phyloP scores from a whole-genome alignment of 1,140 invertebrate genomes.

The Lineus longissimus region DNA sequence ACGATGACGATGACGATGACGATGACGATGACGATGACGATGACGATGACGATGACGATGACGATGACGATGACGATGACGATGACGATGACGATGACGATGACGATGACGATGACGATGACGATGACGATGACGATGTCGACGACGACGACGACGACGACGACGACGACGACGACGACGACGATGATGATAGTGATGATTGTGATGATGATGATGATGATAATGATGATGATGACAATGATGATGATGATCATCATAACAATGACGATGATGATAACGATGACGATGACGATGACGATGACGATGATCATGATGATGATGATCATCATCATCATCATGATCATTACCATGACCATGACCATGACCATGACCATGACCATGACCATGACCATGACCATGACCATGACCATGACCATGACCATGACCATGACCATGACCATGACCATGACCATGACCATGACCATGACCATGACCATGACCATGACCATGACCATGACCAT shows the following conservation, averaged over 20 bases:
- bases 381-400: no score
- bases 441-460: no score
- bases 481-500: no score
- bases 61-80: conserved; percentile 11
- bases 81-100: conserved; percentile 3
- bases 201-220: no score
- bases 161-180: conserved; percentile 50
- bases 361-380: no score
- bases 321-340: no score
- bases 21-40: conserved; percentile 11
- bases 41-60: conserved; percentile 9
- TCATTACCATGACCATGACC: no score
- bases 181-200: neutral
- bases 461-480: no score
- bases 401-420: no score
- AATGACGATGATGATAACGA: neutral
- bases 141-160: conserved; percentile 19
- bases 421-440: no score
- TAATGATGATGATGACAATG: no score
- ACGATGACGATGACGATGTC: conserved; percentile 11
- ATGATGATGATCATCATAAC: no score
- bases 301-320: conserved; percentile 29
- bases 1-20: conserved; percentile 10
- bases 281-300: conserved; percentile 57
- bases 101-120: conserved; percentile 9